These are phyloP conservation scores for Troides helena DNA, from an alignment of 2,888 invertebrate genomes.

Conservation along the genomic window DNA sequence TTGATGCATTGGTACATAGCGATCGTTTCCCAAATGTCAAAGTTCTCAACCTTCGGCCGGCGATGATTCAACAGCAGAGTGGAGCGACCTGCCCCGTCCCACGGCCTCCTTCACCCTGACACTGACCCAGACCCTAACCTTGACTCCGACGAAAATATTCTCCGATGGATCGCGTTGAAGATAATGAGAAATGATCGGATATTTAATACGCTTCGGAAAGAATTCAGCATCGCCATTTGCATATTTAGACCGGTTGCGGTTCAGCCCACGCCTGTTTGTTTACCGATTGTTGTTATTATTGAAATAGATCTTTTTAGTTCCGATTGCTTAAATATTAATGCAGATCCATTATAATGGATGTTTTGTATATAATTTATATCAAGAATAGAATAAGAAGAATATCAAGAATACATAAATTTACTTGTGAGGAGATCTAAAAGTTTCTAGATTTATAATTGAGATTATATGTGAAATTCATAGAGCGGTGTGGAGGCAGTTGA, in stretches of 20 bases:
- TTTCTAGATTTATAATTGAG: too few relatives aligned
- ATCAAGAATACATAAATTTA: background rate
- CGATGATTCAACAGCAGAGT: slow-evolving; percentile 58
- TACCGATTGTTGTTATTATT: slow-evolving; percentile 8
- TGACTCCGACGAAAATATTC: slow-evolving; percentile 47
- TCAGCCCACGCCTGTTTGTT: slow-evolving; percentile 25
- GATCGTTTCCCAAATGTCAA: slow-evolving; percentile 52
- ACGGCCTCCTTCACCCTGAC: slow-evolving; percentile 56
- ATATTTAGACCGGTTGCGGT: slow-evolving; percentile 33
- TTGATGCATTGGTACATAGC: slow-evolving; percentile 33
- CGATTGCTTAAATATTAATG: background rate
- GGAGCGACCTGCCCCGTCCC: slow-evolving; percentile 49
- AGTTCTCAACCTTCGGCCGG: slow-evolving; percentile 62
- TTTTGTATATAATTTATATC: background rate
- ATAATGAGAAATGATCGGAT: slow-evolving; percentile 29
- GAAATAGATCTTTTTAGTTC: background rate
- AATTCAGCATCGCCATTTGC: slow-evolving; percentile 33
- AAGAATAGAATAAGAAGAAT: too few relatives aligned
- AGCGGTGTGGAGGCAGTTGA: too few relatives aligned
- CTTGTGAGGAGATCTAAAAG: background rate
- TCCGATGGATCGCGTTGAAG: slow-evolving; percentile 36
- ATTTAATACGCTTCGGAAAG: slow-evolving; percentile 32
- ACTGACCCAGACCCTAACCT: slow-evolving; percentile 48
- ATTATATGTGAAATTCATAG: too few relatives aligned
- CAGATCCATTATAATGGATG: slow-evolving; percentile 8